Percentiles rank a stretch among this genome's conserved stretches.
Conservation (phyloP, 1,140 invertebrate genomes). For the Brachionus plicatilis region DNA sequence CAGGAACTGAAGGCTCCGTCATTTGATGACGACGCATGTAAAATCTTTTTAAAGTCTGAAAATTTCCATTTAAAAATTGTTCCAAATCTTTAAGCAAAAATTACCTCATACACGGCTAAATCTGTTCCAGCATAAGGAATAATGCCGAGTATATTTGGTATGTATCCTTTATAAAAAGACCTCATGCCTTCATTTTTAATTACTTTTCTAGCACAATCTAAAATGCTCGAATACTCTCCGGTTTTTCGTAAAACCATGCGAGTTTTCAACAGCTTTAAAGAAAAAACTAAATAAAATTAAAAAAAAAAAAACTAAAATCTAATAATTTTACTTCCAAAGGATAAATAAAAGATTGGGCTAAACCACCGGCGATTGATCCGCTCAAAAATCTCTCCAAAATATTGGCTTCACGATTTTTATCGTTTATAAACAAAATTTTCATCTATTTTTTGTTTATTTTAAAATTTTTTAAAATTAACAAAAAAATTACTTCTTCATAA, state of each 20-base stretch:
- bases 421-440: constrained; percentile 73
- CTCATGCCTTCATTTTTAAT: constrained; percentile 73
- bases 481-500: constrained; percentile 72
- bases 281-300: too few relatives aligned
- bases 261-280: constrained; percentile 80
- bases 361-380: constrained; percentile 85
- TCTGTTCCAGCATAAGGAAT: constrained; percentile 98
- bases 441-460: constrained; percentile 50
- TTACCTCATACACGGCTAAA: constrained; percentile 88
- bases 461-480: neutral
- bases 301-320: too few relatives aligned
- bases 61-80: neutral
- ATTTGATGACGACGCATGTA: constrained; percentile 56
- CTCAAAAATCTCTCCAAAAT: constrained; percentile 86
- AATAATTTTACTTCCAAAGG: constrained; percentile 72
- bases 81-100: constrained; percentile 41
- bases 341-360: constrained; percentile 92
- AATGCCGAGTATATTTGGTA: constrained; percentile 95
- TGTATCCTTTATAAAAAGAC: constrained; percentile 73
- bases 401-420: constrained; percentile 64
- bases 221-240: constrained; percentile 77
- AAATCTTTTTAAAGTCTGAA: constrained; percentile 53
- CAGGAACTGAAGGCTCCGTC: constrained; percentile 59
- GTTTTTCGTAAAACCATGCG: constrained; percentile 87
- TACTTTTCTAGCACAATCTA: constrained; percentile 83